Evolutionary conservation across 2,888 invertebrate species (phyloP).

Genomic region (Drosophila peninsularis): DNA sequence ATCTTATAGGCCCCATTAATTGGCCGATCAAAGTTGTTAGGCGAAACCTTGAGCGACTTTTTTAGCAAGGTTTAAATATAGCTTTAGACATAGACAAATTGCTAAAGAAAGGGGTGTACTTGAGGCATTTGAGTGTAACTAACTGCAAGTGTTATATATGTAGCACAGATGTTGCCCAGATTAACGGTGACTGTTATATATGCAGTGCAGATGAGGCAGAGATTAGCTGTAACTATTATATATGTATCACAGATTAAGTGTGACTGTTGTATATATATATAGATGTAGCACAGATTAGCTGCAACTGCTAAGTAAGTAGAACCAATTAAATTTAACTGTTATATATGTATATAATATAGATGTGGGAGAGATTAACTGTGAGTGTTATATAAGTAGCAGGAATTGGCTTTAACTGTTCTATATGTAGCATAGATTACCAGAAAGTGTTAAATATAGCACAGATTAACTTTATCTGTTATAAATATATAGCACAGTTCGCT

Average conservation of each 20-base stretch:
- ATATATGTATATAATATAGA: neutral
- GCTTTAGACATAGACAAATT: neutral
- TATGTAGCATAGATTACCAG: too few relatives aligned
- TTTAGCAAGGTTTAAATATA: constrained; percentile 1
- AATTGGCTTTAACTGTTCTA: too few relatives aligned
- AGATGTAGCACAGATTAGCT: neutral
- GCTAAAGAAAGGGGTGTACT: neutral
- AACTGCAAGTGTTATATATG: neutral
- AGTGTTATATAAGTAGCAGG: neutral
- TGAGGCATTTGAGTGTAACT: neutral
- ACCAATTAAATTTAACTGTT: neutral
- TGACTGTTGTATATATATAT: neutral
- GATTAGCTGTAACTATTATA: neutral
- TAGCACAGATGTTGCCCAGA: neutral
- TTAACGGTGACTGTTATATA: neutral
- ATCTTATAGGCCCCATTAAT: constrained; percentile 27
- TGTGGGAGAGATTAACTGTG: neutral
- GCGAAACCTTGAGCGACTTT: constrained; percentile 12
- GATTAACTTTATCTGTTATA: neutral
- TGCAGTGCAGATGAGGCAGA: neutral
- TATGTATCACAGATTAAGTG: neutral
- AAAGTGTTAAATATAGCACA: neutral
- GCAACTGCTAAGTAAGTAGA: neutral
- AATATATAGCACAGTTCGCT: neutral
- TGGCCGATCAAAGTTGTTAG: constrained; percentile 19